These are phyloP conservation scores for Sebastes melanostomus DNA, from an alignment of 2,797 vertebrate genomes.

Conservation along the genomic window DNA sequence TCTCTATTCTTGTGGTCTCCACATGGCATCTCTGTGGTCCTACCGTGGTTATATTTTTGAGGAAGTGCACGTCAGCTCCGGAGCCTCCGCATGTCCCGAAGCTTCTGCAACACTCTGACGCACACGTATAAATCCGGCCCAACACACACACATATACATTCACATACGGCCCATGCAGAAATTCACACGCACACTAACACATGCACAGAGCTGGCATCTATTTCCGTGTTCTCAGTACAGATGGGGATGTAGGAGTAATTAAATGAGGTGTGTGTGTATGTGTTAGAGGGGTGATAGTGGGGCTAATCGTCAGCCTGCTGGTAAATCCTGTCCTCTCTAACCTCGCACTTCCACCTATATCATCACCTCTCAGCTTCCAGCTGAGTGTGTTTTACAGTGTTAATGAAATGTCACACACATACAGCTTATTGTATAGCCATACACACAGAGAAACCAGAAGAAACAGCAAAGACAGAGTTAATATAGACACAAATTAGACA, in stretches of 20 bases:
- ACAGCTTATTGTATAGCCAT: slow-evolving; percentile 15
- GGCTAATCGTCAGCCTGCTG: slow-evolving; percentile 63
- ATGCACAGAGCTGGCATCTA: slow-evolving; percentile 20
- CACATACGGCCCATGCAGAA: not conserved
- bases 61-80: not conserved
- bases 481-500: not conserved
- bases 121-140: not conserved
- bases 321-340: slow-evolving; percentile 61
- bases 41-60: not conserved
- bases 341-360: slow-evolving; percentile 67
- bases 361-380: slow-evolving; percentile 61
- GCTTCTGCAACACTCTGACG: not conserved
- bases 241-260: slow-evolving; percentile 65
- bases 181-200: not conserved
- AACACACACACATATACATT: slow-evolving; percentile 1
- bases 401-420: slow-evolving; percentile 46
- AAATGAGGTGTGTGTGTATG: slow-evolving; percentile 52
- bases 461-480: not conserved
- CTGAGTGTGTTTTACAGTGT: slow-evolving; percentile 56
- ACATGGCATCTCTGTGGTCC: not conserved
- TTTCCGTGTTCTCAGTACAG: slow-evolving; percentile 55
- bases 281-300: slow-evolving; percentile 46
- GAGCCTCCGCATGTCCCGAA: not conserved
- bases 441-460: not conserved
- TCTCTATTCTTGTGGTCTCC: not conserved